Evolutionary conservation across 1,140 invertebrate species (phyloP).

Genomic region (Pygmarrhopalites habei): DNA sequence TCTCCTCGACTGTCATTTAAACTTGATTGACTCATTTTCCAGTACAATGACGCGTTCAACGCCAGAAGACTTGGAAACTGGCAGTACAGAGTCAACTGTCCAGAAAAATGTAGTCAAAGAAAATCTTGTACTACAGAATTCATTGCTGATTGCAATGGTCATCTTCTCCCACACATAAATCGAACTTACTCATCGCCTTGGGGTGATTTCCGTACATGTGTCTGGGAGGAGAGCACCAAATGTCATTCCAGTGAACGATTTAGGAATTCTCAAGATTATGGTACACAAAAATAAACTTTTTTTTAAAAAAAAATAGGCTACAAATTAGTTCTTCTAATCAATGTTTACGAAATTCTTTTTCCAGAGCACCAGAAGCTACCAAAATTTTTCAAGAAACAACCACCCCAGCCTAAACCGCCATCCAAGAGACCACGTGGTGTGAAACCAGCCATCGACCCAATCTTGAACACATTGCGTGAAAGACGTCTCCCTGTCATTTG

Average conservation of each 20-base stretch:
- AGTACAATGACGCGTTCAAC: slow-evolving; percentile 18
- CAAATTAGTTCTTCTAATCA: no score
- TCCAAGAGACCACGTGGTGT: not conserved
- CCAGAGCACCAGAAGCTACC: not conserved
- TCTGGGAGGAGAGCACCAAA: not conserved
- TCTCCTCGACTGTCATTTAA: no score
- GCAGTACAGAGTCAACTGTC: slow-evolving; percentile 2
- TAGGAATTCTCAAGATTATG: not conserved
- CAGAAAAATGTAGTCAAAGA: no score
- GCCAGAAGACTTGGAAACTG: slow-evolving; percentile 16
- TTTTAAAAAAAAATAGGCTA: no score
- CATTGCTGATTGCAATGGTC: slow-evolving; percentile 11
- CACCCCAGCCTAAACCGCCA: not conserved
- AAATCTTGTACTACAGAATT: not conserved
- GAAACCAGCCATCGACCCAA: slow-evolving; percentile 12
- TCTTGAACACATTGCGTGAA: slow-evolving; percentile 12
- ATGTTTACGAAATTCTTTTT: not conserved
- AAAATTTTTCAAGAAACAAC: slow-evolving; percentile 5
- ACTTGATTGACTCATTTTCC: not conserved
- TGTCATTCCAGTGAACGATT: not conserved
- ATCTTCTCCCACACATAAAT: slow-evolving; percentile 8
- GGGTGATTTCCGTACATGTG: not conserved
- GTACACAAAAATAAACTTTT: not conserved
- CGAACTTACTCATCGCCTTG: not conserved
- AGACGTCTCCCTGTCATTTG: slow-evolving; percentile 18